These are phyloP conservation scores for Lophura nycthemera DNA, from an alignment of 2,113 vertebrate species.

Conservation along the genomic window DNA sequence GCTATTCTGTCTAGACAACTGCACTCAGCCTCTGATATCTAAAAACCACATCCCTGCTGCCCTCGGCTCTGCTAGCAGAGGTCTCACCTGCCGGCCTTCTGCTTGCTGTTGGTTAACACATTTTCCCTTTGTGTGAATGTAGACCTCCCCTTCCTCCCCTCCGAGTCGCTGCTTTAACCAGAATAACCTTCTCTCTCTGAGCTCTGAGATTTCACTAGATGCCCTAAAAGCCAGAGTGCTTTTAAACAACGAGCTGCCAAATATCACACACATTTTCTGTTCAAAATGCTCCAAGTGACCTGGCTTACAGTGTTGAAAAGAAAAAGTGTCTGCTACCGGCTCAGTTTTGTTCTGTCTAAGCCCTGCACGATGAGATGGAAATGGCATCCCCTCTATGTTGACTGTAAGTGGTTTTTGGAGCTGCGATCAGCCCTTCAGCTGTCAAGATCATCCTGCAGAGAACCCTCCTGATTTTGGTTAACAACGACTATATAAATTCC, in stretches of 20 bases:
- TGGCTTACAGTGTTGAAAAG: neutral
- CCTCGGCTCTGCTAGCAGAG: neutral
- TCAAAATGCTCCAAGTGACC: neutral
- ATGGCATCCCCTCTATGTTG: neutral
- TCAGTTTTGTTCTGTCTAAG: neutral
- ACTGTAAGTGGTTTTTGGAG: neutral
- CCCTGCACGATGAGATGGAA: accelerated
- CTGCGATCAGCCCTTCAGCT: neutral
- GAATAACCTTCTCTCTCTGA: neutral
- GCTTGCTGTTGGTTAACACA: neutral
- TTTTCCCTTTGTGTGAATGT: neutral
- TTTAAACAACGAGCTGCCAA: neutral
- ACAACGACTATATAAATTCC: neutral
- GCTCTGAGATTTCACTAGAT: accelerated
- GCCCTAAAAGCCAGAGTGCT: neutral
- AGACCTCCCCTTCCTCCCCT: neutral
- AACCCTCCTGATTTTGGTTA: neutral
- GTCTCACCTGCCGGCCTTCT: constrained; percentile 13
- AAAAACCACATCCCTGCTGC: neutral
- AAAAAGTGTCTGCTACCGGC: neutral
- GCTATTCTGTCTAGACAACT: constrained; percentile 56
- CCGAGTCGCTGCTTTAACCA: neutral
- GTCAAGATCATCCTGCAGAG: neutral
- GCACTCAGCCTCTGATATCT: neutral
- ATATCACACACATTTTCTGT: neutral